A percentile compares a stretch with the other conserved stretches of the same genome.
Conservation (phyloP, 2,888 invertebrate genomes). For the Dryobota labecula region DNA sequence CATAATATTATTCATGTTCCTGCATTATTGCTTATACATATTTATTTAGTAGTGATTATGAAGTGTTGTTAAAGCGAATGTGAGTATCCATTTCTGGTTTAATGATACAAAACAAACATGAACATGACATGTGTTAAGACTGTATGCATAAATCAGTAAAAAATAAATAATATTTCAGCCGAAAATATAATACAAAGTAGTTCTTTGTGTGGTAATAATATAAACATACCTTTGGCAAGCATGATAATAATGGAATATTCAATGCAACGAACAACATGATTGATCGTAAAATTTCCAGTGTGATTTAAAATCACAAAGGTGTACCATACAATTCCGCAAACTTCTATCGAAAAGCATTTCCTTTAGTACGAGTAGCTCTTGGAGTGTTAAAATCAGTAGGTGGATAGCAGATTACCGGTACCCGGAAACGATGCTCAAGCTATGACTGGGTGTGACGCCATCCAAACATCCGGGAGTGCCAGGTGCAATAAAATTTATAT, state of each 20-base stretch:
- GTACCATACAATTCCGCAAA: slow-evolving; percentile 3
- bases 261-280: background rate
- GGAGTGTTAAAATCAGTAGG: slow-evolving; percentile 42
- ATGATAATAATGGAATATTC: background rate
- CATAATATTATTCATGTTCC: too few relatives aligned
- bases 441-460: slow-evolving; percentile 12
- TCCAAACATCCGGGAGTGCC: slow-evolving; percentile 26
- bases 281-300: background rate
- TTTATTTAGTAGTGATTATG: too few relatives aligned
- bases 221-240: background rate
- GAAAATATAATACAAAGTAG: background rate
- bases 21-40: too few relatives aligned
- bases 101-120: too few relatives aligned
- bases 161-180: background rate
- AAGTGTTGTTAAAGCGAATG: too few relatives aligned
- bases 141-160: too few relatives aligned
- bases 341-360: slow-evolving; percentile 14
- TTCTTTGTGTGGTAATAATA: background rate
- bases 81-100: too few relatives aligned
- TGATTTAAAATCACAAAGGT: background rate
- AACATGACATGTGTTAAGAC: too few relatives aligned
- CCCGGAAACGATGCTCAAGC: slow-evolving; percentile 23
- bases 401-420: slow-evolving; percentile 44
- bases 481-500: slow-evolving; percentile 41
- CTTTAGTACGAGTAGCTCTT: background rate